These are phyloP conservation scores for Ceyx margarethae DNA, from an alignment of 2,113 vertebrate genomes.

Conservation along the genomic window DNA sequence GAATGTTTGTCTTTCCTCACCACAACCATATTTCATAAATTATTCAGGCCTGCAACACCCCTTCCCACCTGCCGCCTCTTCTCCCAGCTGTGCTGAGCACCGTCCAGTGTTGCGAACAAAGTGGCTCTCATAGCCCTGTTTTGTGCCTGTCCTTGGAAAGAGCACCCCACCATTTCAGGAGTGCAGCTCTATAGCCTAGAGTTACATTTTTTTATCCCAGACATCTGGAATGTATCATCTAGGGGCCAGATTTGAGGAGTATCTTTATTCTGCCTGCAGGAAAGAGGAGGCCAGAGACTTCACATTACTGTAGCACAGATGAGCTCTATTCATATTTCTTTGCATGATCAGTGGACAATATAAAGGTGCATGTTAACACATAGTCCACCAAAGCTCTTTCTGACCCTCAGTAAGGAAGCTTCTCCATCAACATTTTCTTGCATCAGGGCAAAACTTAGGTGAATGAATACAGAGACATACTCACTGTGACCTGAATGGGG, in stretches of 20 bases:
- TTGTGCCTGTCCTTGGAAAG: not conserved
- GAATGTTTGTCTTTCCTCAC: constrained; percentile 8
- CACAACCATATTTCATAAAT: not conserved
- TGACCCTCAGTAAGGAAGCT: not conserved
- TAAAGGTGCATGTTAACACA: not conserved
- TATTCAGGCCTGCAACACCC: not conserved
- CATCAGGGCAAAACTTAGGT: not conserved
- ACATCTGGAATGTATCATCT: constrained; percentile 18
- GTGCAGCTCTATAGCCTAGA: not conserved
- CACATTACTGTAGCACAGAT: not conserved
- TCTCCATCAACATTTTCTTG: not conserved
- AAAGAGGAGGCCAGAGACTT: not conserved
- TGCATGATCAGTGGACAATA: not conserved
- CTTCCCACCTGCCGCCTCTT: not conserved
- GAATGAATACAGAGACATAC: not conserved
- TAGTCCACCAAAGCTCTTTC: not conserved
- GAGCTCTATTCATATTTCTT: not conserved
- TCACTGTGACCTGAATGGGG: not conserved
- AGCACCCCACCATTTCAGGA: not conserved
- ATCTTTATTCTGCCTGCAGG: constrained; percentile 10
- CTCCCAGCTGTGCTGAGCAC: not conserved
- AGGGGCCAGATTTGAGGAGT: constrained; percentile 14
- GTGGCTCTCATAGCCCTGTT: not conserved
- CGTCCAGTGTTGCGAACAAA: not conserved
- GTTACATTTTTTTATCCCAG: not conserved